Base-by-base conservation (phyloP, 1,140 invertebrate genomes). In the Polypedilum pembai region DNA sequence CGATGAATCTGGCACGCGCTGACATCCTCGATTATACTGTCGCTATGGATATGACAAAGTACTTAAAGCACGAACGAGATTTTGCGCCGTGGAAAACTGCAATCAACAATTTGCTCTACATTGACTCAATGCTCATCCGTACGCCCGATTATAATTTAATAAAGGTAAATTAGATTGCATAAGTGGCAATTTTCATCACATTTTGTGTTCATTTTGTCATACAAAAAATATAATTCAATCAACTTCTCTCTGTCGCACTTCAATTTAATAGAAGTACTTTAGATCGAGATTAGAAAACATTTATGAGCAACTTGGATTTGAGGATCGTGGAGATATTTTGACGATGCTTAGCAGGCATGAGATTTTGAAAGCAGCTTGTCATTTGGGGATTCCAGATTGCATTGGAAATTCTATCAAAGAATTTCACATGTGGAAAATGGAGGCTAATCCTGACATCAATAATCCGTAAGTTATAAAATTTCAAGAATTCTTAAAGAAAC, bases 61-160 rank as follows among this genome's bases (percentile, higher is more conserved):
- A 94, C 78, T 82, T 95, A 65, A 82, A 79, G 0, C 85, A 90
- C 74, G 93, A 95, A 82, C 85, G 85, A 4, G 91, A 92, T 24
- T 92, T 89, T 79, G 84, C 94, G 0, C 91, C 92, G 0, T 94
- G 92, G 92, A 90, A 90, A 80, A 85, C 91, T 7, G 92, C 90
- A n/a, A 41, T 74, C 24, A 74, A 17, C 12, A 74, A 74, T 74
- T 84, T 93, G 45, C 85, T 86, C 7, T 93, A 90, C 78, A 84
- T 94, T 41, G 86, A 91, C 75, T 85, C 85, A 0, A 93, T 94
- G 91, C 83, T 93, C 17, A 85, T 87, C 5, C 89, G 89, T 76
- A 89, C 86, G 41, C 86, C 86, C 0, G 85, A 88, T 75, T 93
- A 92, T 82, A 87, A 92, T 78, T 85, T 88, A 76, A 91, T 91